A percentile compares a stretch with the other conserved stretches of the same genome.
These are phyloP conservation scores for Trinorchestia longiramus DNA, from an alignment of 1,140 invertebrate genomes.

Conservation along the genomic window DNA sequence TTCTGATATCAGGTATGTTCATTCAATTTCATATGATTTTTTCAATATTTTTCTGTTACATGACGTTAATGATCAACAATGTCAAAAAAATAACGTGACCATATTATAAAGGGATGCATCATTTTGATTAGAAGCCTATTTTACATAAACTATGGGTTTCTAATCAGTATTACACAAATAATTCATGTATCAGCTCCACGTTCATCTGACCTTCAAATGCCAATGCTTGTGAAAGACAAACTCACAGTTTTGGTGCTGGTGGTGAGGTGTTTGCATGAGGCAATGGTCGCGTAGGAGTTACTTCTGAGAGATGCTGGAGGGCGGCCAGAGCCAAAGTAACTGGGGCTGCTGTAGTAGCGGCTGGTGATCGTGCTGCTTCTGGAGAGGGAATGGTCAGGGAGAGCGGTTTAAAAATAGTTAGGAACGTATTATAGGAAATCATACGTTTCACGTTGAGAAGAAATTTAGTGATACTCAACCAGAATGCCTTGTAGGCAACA, in stretches of 20 bases:
- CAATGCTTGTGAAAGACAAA: neutral
- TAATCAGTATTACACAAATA: no score
- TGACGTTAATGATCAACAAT: neutral
- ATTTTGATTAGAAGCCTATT: no score
- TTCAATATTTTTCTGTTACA: neutral
- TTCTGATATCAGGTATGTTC: neutral
- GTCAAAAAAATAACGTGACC: neutral
- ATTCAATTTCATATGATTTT: neutral
- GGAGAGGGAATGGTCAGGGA: neutral
- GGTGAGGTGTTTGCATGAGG: constrained; percentile 63
- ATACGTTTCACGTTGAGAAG: no score
- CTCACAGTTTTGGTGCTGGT: constrained; percentile 60
- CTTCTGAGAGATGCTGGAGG: constrained; percentile 59
- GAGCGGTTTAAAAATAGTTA: no score
- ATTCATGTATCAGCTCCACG: neutral
- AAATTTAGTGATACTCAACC: no score
- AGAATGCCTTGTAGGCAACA: no score
- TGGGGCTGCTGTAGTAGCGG: constrained; percentile 65
- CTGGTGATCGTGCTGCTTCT: constrained; percentile 58
- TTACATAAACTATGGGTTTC: no score
- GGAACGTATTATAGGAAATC: no score
- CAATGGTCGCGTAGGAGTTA: constrained; percentile 65
- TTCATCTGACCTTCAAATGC: neutral
- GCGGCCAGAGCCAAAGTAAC: constrained; percentile 58
- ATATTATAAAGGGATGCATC: no score